Conservation (phyloP, 2,888 invertebrate species). For the Eupelmus urozonus region DNA sequence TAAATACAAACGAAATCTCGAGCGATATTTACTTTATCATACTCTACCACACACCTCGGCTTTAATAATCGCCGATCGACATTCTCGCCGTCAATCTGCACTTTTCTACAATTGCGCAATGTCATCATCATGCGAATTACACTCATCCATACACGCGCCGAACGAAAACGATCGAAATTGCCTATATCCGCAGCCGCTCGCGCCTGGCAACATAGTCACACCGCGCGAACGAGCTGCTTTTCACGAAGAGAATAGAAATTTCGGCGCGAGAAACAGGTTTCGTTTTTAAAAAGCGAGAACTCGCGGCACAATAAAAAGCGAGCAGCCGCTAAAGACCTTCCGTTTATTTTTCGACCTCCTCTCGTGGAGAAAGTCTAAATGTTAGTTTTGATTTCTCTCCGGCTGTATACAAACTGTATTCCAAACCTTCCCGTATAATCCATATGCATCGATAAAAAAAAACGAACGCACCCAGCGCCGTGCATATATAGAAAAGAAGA, state of each 20-base stretch:
- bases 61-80: too few relatives aligned
- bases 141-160: not conserved
- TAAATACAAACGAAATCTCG: constrained; percentile 11
- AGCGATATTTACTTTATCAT: too few relatives aligned
- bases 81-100: too few relatives aligned
- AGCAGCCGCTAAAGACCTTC: not conserved
- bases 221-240: too few relatives aligned
- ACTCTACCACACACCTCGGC: not conserved
- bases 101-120: constrained; percentile 15
- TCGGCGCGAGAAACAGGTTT: constrained; percentile 18
- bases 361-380: constrained; percentile 8
- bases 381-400: constrained; percentile 14
- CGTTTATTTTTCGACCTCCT: not conserved
- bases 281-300: constrained; percentile 2
- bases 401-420: too few relatives aligned
- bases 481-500: too few relatives aligned
- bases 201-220: too few relatives aligned
- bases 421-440: too few relatives aligned
- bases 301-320: not conserved
- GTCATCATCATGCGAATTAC: not conserved
- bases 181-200: constrained; percentile 9
- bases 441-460: too few relatives aligned
- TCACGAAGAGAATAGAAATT: constrained; percentile 5
- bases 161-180: constrained; percentile 3
- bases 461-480: too few relatives aligned